A percentile compares a stretch with the other conserved stretches of the same genome.
Conservation (phyloP, 2,797 vertebrate species). For the Natrix natrix region DNA sequence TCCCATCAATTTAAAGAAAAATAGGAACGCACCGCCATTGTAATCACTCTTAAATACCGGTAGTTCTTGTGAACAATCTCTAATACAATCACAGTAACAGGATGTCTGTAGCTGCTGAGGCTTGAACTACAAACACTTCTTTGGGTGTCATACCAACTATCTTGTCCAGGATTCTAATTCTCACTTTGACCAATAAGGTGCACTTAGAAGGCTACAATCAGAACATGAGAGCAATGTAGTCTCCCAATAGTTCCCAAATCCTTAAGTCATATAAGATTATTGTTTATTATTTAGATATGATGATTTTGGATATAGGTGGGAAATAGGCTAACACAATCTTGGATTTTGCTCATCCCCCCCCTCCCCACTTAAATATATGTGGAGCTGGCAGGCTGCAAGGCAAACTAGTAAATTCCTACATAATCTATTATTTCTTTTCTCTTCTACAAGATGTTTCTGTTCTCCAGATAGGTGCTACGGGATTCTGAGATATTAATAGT, state of each 20-base stretch:
- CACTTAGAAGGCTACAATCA: not conserved
- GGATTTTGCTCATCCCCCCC: not conserved
- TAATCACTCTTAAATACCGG: not conserved
- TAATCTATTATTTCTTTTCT: not conserved
- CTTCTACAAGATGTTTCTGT: not conserved
- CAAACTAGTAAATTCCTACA: not conserved
- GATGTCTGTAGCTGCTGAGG: not conserved
- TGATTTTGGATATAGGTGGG: accelerated
- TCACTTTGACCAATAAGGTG: not conserved
- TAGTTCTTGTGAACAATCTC: not conserved
- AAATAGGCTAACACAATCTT: not conserved
- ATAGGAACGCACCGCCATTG: not conserved
- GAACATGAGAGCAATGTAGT: not conserved
- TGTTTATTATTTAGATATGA: not conserved
- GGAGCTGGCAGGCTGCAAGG: not conserved
- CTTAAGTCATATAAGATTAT: not conserved
- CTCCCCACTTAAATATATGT: not conserved
- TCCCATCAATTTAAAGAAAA: not conserved
- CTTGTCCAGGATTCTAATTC: not conserved
- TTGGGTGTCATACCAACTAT: not conserved
- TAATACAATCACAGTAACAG: not conserved
- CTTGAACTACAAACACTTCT: not conserved
- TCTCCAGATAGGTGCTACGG: not conserved
- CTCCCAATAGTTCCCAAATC: not conserved
- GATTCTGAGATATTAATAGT: not conserved